A percentile compares a stretch with the other conserved stretches of the same genome.
Evolutionary conservation across 2,797 vertebrate species (phyloP).

Genomic region (Toxotes lorentzi): DNA sequence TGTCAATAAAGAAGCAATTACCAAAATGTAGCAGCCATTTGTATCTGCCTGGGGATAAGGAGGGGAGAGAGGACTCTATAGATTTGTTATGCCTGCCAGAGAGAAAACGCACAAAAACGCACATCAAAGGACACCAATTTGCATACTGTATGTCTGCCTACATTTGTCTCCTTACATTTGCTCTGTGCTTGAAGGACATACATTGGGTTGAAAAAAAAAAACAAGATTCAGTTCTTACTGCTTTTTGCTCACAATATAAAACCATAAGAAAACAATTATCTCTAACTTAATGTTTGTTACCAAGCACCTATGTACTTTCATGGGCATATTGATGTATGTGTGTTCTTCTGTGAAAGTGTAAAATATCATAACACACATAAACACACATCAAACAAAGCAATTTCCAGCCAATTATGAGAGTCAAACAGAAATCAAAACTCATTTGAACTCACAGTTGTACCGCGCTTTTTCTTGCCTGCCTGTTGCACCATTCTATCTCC

Average conservation of each 20-base stretch:
- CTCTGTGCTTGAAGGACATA: not conserved
- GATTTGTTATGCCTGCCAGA: slow-evolving; percentile 52
- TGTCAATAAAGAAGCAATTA: slow-evolving; percentile 73
- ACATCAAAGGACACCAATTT: slow-evolving; percentile 16
- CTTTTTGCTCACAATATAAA: not conserved
- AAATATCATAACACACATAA: not conserved
- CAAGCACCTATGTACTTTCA: not conserved
- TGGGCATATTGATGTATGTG: not conserved
- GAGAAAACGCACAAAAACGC: slow-evolving; percentile 29
- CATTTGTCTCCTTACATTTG: not conserved
- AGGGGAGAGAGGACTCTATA: not conserved
- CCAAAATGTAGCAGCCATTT: slow-evolving; percentile 61
- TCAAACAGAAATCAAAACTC: slow-evolving; percentile 50
- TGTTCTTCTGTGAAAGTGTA: not conserved
- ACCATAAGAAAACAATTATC: not conserved
- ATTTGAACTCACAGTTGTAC: slow-evolving; percentile 33
- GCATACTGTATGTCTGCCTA: not conserved
- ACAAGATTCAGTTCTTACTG: not conserved
- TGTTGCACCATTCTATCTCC: not conserved
- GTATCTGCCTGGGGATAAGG: slow-evolving; percentile 35
- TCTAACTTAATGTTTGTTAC: not conserved
- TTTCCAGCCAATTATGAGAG: slow-evolving; percentile 44
- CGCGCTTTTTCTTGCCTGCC: slow-evolving; percentile 17
- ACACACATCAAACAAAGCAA: slow-evolving; percentile 40
- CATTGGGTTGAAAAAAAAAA: not conserved